phyloP scores from a whole-genome alignment of 2,797 vertebrate genomes.

The Telmatherina bonti region DNA sequence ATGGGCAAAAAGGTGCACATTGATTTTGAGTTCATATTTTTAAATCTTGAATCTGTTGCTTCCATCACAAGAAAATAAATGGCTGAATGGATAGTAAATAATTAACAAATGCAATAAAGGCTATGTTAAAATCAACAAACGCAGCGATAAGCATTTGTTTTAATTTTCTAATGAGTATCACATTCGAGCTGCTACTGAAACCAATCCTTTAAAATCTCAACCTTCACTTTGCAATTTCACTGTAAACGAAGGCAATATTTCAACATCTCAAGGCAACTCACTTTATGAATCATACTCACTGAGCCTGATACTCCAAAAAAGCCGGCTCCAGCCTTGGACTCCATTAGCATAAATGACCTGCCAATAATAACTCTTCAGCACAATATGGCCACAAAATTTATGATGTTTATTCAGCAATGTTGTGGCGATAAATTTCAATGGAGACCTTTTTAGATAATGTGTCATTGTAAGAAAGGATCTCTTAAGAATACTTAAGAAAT shows the following conservation, averaged over 20 bases:
- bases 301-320: constrained; percentile 24
- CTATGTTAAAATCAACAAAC: background rate
- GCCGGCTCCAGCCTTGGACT: background rate
- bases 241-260: constrained; percentile 32
- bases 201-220: background rate
- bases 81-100: background rate
- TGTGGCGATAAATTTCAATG: constrained; percentile 12
- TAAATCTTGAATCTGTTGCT: background rate
- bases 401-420: constrained; percentile 49
- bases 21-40: background rate
- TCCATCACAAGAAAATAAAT: too few species aligned
- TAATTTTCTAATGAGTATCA: background rate
- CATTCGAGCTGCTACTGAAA: constrained; percentile 3
- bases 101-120: too few species aligned
- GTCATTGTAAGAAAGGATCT: constrained; percentile 10
- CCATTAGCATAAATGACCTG: constrained; percentile 44
- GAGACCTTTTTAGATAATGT: background rate
- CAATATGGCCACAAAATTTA: constrained; percentile 22
- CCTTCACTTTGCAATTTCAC: constrained; percentile 6
- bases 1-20: background rate
- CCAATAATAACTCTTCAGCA: constrained; percentile 27
- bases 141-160: background rate
- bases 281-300: constrained; percentile 35
- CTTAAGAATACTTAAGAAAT: background rate
- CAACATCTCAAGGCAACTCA: constrained; percentile 12